Percentiles rank a stretch among this genome's conserved stretches.
phyloP scores from a whole-genome alignment of 2,797 vertebrate species.

The Chiloscyllium punctatum region DNA sequence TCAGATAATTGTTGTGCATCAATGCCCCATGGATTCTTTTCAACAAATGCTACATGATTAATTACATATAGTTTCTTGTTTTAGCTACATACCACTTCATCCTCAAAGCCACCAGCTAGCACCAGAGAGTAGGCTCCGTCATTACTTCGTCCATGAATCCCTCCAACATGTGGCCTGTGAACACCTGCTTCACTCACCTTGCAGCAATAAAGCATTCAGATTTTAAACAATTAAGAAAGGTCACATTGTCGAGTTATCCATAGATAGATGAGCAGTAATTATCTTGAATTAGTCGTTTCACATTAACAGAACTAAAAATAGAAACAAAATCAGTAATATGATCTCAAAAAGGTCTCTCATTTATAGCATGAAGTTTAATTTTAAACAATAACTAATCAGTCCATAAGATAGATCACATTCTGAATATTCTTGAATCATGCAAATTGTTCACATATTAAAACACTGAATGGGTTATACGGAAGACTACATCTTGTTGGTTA shows the following conservation, averaged over 20 bases:
- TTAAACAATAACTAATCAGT: background rate
- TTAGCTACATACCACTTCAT: constrained; percentile 85
- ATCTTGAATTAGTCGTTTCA: background rate
- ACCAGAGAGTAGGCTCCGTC: constrained; percentile 96
- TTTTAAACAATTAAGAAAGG: constrained; percentile 11
- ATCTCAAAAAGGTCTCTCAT: background rate
- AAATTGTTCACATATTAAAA: background rate
- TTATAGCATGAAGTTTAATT: background rate
- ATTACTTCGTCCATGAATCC: constrained; percentile 94
- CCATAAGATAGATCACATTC: background rate
- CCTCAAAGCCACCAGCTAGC: constrained; percentile 92
- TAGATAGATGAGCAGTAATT: background rate
- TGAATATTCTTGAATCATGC: background rate
- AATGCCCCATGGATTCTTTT: background rate
- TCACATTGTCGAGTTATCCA: background rate
- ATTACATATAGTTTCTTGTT: background rate
- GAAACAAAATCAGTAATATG: background rate
- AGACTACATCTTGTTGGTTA: background rate
- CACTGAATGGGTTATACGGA: background rate
- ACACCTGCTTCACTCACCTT: constrained; percentile 98
- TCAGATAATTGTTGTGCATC: background rate
- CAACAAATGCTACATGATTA: background rate
- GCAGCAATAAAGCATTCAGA: constrained; percentile 36
- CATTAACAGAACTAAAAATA: background rate
- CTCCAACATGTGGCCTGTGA: constrained; percentile 92